phyloP scores from a whole-genome alignment of 2,113 vertebrate species.

The Calcarius ornatus region DNA sequence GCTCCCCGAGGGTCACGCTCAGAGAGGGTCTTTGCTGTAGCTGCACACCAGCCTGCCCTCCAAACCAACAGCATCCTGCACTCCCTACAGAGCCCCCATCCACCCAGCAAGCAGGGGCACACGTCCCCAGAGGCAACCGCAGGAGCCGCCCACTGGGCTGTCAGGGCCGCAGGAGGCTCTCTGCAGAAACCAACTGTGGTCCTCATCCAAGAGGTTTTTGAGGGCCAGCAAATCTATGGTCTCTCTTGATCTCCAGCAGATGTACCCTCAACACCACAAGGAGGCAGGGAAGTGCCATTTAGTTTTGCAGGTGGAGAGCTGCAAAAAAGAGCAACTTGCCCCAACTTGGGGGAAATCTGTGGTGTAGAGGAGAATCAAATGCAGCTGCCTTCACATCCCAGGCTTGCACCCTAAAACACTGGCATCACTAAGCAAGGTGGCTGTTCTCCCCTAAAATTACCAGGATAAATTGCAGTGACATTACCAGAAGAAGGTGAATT shows the following conservation, averaged over 20 bases:
- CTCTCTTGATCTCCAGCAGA: background rate
- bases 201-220: background rate
- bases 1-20: background rate
- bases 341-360: accelerated
- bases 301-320: slow-evolving; percentile 9
- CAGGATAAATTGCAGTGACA: background rate
- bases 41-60: background rate
- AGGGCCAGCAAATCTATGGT: background rate
- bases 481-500: background rate
- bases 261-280: slow-evolving; percentile 1
- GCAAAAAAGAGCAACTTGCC: background rate
- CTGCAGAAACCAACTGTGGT: background rate
- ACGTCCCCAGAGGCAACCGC: background rate
- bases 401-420: background rate
- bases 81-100: background rate
- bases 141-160: background rate
- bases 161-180: background rate
- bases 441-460: background rate
- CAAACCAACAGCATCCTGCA: background rate
- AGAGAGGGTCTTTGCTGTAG: background rate
- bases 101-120: background rate
- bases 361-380: background rate
- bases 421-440: background rate
- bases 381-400: background rate
- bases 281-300: slow-evolving; percentile 41